Conservation (phyloP, 2,797 vertebrate genomes). For the Spondyliosoma cantharus region DNA sequence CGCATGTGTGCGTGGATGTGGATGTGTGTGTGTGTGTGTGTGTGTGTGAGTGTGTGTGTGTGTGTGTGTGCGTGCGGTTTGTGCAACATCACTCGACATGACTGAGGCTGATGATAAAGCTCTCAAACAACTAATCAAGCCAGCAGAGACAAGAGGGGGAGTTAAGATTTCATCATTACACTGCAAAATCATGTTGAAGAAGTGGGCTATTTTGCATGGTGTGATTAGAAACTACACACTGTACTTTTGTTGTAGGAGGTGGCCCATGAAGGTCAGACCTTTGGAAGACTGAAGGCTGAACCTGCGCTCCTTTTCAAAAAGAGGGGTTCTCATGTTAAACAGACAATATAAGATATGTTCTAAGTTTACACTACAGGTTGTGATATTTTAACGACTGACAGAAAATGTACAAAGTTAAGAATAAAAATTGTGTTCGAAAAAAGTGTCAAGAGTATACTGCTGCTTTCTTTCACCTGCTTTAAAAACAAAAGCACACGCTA, state of each 20-base stretch:
- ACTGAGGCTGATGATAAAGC: slow-evolving; percentile 14
- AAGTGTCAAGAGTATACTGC: too few species aligned
- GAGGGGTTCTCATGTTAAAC: too few species aligned
- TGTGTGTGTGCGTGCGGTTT: slow-evolving; percentile 5
- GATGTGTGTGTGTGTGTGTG: neutral
- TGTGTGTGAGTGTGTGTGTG: slow-evolving; percentile 5
- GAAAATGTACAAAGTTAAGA: too few species aligned
- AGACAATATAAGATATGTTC: too few species aligned
- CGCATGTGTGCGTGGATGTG: slow-evolving; percentile 5
- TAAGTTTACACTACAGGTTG: too few species aligned
- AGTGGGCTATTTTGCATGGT: neutral
- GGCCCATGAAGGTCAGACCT: neutral
- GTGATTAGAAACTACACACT: slow-evolving; percentile 4
- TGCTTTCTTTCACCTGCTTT: too few species aligned
- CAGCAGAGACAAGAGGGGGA: neutral
- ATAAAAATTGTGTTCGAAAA: too few species aligned
- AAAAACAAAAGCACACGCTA: too few species aligned
- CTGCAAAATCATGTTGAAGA: neutral
- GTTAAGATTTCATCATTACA: slow-evolving; percentile 18
- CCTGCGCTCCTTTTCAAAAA: neutral
- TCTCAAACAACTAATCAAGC: slow-evolving; percentile 25
- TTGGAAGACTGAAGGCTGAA: slow-evolving; percentile 1
- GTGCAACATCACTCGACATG: neutral
- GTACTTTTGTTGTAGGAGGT: neutral
- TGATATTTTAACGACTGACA: too few species aligned